These are phyloP conservation scores for Zaprionus kolodkinae DNA, from an alignment of 1,140 invertebrate genomes.

Conservation along the genomic window DNA sequence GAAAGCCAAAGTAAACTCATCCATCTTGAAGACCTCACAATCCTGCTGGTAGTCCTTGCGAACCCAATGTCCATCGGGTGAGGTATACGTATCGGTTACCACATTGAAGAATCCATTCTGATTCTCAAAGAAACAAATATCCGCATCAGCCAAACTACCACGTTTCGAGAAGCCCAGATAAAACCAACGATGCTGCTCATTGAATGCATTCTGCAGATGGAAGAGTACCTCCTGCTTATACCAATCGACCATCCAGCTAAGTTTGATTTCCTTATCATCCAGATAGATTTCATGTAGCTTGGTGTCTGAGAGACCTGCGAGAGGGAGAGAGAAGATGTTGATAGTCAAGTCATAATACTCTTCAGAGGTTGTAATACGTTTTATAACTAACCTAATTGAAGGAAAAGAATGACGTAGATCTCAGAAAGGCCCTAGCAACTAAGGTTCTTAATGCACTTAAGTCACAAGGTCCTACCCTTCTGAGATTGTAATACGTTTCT, in stretches of 20 bases:
- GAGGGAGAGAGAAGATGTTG: not conserved
- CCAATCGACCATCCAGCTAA: constrained; percentile 84
- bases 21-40: constrained; percentile 89
- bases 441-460: not conserved
- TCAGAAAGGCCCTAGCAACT: no score
- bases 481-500: not conserved
- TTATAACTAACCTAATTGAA: no score
- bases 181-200: constrained; percentile 88
- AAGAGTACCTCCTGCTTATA: constrained; percentile 84
- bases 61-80: constrained; percentile 87
- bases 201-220: constrained; percentile 83
- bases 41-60: constrained; percentile 91
- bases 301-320: constrained; percentile 76
- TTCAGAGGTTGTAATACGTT: no score
- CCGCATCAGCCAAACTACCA: constrained; percentile 90
- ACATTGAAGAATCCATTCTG: constrained; percentile 82
- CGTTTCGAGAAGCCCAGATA: constrained; percentile 96
- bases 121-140: constrained; percentile 92
- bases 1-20: constrained; percentile 89
- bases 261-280: constrained; percentile 82
- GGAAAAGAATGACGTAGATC: no score
- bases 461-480: not conserved
- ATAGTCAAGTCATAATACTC: no score
- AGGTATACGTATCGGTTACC: constrained; percentile 89
- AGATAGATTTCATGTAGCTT: constrained; percentile 80